These are phyloP conservation scores for Karalla daura DNA, from an alignment of 2,797 vertebrate species.

Conservation along the genomic window DNA sequence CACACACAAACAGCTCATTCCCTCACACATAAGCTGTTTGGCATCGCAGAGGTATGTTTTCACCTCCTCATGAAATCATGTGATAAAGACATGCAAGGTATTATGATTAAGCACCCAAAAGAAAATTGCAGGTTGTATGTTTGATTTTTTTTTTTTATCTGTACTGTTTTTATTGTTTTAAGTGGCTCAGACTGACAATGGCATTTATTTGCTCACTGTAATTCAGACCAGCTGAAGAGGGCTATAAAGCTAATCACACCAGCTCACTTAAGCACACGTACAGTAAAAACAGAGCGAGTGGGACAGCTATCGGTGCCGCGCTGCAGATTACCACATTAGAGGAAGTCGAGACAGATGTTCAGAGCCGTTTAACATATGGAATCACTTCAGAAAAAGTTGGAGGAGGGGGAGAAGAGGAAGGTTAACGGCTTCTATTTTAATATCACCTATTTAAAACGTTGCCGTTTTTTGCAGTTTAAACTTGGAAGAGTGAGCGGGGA, in stretches of 20 bases:
- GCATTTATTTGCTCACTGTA: slow-evolving; percentile 11
- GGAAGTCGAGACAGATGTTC: slow-evolving; percentile 43
- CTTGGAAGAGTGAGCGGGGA: neutral
- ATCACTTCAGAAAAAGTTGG: slow-evolving; percentile 5
- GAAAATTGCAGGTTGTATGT: neutral
- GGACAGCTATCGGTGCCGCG: neutral
- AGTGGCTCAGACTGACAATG: neutral
- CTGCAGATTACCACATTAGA: slow-evolving; percentile 26
- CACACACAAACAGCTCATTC: slow-evolving; percentile 17
- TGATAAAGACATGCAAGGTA: neutral
- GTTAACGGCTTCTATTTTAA: neutral
- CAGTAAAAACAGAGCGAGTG: slow-evolving; percentile 20
- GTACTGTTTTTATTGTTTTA: neutral
- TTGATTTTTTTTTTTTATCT: slow-evolving; percentile 6
- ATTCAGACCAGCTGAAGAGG: slow-evolving; percentile 13
- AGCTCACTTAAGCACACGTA: slow-evolving; percentile 1
- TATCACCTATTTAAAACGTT: neutral
- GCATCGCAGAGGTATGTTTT: slow-evolving; percentile 30
- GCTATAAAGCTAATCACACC: slow-evolving; percentile 6
- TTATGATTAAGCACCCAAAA: neutral
- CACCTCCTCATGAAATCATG: slow-evolving; percentile 6
- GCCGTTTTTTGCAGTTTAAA: neutral
- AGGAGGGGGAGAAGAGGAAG: neutral
- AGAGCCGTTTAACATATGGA: slow-evolving; percentile 23
- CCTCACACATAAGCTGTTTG: slow-evolving; percentile 15